Evolutionary conservation across 2,113 vertebrate genomes (phyloP).

Genomic region (Vidua chalybeata): DNA sequence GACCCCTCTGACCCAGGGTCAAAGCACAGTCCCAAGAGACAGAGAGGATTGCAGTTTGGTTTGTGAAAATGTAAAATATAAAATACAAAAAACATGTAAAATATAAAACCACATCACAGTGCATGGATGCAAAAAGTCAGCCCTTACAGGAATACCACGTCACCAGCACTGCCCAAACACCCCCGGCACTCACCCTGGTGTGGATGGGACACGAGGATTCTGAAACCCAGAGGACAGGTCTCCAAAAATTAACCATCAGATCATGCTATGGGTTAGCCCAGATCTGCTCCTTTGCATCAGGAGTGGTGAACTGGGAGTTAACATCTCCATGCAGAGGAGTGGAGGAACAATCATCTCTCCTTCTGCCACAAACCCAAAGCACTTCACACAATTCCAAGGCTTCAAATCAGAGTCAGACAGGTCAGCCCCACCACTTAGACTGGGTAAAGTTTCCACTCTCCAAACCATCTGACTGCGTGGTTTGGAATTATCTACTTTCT

Average conservation of each 20-base stretch:
- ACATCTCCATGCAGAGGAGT: background rate
- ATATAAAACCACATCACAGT: accelerated
- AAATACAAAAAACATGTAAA: background rate
- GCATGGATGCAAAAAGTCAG: background rate
- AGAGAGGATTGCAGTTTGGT: background rate
- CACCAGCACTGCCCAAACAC: background rate
- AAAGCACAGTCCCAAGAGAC: background rate
- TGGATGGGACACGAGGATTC: background rate
- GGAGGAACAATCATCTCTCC: background rate
- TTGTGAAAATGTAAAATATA: background rate
- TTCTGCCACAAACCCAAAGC: background rate
- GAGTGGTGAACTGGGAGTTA: accelerated
- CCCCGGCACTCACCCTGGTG: accelerated
- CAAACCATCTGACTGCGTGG: background rate
- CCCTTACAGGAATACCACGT: background rate
- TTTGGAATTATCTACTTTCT: background rate
- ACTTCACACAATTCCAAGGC: background rate
- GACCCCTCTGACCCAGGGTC: background rate
- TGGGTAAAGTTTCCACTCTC: background rate
- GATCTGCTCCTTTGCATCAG: background rate
- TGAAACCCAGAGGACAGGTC: background rate
- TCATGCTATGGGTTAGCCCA: accelerated
- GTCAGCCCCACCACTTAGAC: background rate
- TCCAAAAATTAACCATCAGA: background rate
- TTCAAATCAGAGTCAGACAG: background rate